Base-by-base conservation (phyloP, 2,888 invertebrate species). In the Orthosia gracilis region DNA sequence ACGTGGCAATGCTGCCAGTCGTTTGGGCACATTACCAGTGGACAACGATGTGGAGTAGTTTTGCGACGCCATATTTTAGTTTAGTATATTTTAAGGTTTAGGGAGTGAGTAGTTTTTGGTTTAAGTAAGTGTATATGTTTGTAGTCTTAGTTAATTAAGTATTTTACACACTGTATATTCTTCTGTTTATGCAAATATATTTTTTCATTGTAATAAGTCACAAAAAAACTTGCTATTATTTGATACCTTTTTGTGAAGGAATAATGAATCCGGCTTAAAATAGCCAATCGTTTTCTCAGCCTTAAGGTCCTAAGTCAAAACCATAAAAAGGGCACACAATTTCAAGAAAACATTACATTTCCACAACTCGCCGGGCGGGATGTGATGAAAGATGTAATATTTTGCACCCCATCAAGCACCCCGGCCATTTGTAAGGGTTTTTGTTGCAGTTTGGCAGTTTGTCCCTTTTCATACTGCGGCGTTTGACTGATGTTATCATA, bases 361-460 rank as follows among this genome's bases (percentile, higher is more conserved):
- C 31, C 55, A 23, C 15, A 21, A 55, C 11, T 62, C 31, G 54
- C 55, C 18, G 55, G 61, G 18, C n/a, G 65, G 54, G 62, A 78
- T 62, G 64, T 61, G 45, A 21, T 52, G 64, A 78, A 69, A 75
- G 75, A 75, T 80, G 26, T 52, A 49, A 65, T 69, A 52, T 80
- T 80, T 69, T 59, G 55, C 76, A 61, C 76, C 81, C 76, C 76
- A 69, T 75, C 61, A 45, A 62, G 64, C 81, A 62, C 4, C 40
- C 67, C 52, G 59, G 40, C 4, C 23, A 47, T 65, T 75, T 74
- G 52, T 68, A n/a, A 57, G 47, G 61, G 61, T 49, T 69, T 80
- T 79, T 76, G 61, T 75, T 81, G 76, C 69, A 76, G 40, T 79
- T 45, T 59, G 57, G 63, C 73, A 63, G 74, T 80, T 80, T 57